Base-by-base conservation (phyloP, 2,888 invertebrate genomes). In the Laothoe populi region DNA sequence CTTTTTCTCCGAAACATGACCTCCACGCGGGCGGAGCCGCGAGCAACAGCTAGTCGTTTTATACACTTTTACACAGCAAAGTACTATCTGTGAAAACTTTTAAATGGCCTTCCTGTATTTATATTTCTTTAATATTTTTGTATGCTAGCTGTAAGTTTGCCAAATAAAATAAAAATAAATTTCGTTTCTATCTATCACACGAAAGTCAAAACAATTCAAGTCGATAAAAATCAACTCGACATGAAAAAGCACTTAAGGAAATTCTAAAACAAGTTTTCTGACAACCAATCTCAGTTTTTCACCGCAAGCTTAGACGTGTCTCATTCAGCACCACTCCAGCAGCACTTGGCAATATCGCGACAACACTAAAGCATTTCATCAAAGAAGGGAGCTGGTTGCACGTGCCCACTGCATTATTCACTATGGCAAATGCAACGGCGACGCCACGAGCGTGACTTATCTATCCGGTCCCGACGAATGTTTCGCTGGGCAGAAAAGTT, bases 361-460 rank as follows among this genome's bases (percentile, higher is more conserved):
- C 79, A 74, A 74, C 78, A 76, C 81, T 82, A 74, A 79, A 78
- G 78, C 83, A 81, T 87, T 86, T 83, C 82, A 84, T 87, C 83
- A 84, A 77, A 71, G 70, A 71, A 72, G 72, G 71, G 77, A 78
- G 72, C 69, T 72, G 70, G 70, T 67, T 64, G 83, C 85, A 85
- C 87, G 87, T 86, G 76, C 81, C 66, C 72, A 74, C 75, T 90
- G 87, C 87, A 90, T 91, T 89, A 91, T 89, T 90, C 89, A 88
- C 87, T 75, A 81, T 85, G 84, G 88, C 84, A 86, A 88, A 87
- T 88, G 88, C 88, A 88, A 82, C 78, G 73, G 70, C 65, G 66
- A 64, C 62, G 63, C 73, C 69, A 72, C 72, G 81, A 78, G 77
- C 88, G 87, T 88, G 89, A 86, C 90, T 88, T 88, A 89, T 90